Evolutionary conservation across 2,113 vertebrate species (phyloP).

Genomic region (Oostethus manadensis): DNA sequence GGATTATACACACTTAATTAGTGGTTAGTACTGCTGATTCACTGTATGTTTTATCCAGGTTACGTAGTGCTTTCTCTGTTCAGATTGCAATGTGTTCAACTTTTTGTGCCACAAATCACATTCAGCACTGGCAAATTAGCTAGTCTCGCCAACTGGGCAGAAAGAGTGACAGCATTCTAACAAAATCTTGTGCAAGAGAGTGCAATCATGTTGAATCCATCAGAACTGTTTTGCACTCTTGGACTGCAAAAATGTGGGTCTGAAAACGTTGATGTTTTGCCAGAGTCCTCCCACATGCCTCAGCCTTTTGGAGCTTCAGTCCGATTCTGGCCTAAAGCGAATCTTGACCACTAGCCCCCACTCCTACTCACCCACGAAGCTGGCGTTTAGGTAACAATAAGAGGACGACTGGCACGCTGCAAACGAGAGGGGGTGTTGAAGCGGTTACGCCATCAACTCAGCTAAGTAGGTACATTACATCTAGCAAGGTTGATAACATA

Average conservation of each 20-base stretch:
- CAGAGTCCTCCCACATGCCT: slow-evolving; percentile 64
- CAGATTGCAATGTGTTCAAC: too few relatives aligned
- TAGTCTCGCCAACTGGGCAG: too few relatives aligned
- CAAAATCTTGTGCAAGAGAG: background rate
- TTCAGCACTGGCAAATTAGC: too few relatives aligned
- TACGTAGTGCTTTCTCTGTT: too few relatives aligned
- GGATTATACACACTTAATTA: too few relatives aligned
- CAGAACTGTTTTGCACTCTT: slow-evolving; percentile 33
- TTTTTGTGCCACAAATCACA: too few relatives aligned
- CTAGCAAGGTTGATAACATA: background rate
- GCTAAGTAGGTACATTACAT: background rate
- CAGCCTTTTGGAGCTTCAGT: slow-evolving; percentile 44
- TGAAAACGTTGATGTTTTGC: slow-evolving; percentile 17
- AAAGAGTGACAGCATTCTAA: background rate
- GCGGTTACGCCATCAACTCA: slow-evolving; percentile 16
- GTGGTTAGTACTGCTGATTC: too few relatives aligned
- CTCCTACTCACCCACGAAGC: slow-evolving; percentile 60
- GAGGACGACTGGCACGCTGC: slow-evolving; percentile 52
- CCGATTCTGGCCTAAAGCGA: slow-evolving; percentile 50
- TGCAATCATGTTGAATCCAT: slow-evolving; percentile 5
- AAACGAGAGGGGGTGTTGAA: slow-evolving; percentile 44
- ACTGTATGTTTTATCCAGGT: too few relatives aligned
- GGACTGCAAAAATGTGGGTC: slow-evolving; percentile 27
- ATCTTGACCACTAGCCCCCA: slow-evolving; percentile 63
- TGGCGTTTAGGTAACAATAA: slow-evolving; percentile 59